These are phyloP conservation scores for Microcebus tavaratra DNA, from an alignment of 2,113 vertebrate genomes.

Conservation along the genomic window DNA sequence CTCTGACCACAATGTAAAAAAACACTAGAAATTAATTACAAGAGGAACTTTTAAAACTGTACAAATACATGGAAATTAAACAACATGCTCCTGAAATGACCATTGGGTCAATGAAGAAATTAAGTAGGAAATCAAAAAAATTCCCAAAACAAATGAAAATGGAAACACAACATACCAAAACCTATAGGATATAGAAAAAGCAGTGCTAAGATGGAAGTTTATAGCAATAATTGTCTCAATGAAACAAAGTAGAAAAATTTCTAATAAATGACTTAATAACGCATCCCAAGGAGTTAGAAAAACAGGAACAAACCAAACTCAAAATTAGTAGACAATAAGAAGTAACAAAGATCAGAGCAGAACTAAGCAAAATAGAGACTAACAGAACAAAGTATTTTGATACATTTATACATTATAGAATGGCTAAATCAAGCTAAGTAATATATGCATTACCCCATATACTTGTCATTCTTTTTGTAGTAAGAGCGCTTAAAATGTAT, in stretches of 20 bases:
- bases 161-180: not conserved
- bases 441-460: not conserved
- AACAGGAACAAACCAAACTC: not conserved
- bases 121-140: not conserved
- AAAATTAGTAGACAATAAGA: not conserved
- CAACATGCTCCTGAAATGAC: not conserved
- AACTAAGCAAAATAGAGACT: not conserved
- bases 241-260: not conserved
- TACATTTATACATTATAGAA: not conserved
- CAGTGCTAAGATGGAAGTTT: not conserved
- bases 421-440: not conserved
- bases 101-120: not conserved
- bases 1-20: not conserved
- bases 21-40: not conserved
- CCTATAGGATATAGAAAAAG: not conserved
- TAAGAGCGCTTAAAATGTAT: not conserved
- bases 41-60: not conserved
- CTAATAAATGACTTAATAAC: not conserved
- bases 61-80: not conserved
- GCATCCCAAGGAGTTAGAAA: not conserved
- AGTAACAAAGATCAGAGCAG: not conserved
- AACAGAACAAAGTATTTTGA: not conserved
- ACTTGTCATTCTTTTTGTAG: not conserved
- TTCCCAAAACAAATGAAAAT: not conserved
- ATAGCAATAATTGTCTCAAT: not conserved